phyloP scores from a whole-genome alignment of 2,888 invertebrate species.

The Caenorhabditis sulstoni region DNA sequence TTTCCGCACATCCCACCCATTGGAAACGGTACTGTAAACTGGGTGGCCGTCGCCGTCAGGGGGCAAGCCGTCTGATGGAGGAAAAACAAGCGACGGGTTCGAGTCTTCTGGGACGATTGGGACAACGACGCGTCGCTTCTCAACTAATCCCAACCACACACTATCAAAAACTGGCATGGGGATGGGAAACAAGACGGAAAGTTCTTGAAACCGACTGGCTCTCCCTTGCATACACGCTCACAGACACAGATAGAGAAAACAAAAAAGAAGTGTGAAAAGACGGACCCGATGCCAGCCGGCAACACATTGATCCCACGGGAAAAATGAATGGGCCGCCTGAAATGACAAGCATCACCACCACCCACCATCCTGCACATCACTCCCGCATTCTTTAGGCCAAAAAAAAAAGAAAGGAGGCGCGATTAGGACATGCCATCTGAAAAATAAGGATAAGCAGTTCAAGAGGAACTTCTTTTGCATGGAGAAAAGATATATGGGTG shows the following conservation, averaged over 20 bases:
- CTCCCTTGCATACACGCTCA: constrained; percentile 15
- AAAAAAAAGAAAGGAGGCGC: constrained; percentile 15
- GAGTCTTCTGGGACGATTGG: constrained; percentile 1
- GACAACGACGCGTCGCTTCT: constrained; percentile 25
- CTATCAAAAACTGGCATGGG: constrained; percentile 33
- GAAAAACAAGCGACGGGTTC: constrained; percentile 17
- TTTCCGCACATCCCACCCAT: background rate
- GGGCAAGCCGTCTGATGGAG: background rate
- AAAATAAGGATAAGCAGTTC: background rate
- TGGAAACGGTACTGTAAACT: background rate
- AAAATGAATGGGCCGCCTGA: constrained; percentile 24
- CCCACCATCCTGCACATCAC: constrained; percentile 14
- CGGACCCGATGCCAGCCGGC: constrained; percentile 22
- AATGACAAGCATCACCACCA: constrained; percentile 42
- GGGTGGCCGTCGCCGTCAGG: too few relatives aligned
- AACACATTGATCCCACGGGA: constrained; percentile 60
- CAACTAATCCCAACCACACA: constrained; percentile 38
- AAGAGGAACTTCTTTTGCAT: background rate
- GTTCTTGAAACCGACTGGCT: constrained; percentile 1
- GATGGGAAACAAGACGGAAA: constrained; percentile 13
- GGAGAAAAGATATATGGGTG: background rate
- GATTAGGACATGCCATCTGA: too few relatives aligned
- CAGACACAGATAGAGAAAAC: background rate
- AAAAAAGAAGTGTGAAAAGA: constrained; percentile 55
- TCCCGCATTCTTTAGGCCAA: background rate